phyloP scores from a whole-genome alignment of 2,797 vertebrate species.

The Mallotus villosus region DNA sequence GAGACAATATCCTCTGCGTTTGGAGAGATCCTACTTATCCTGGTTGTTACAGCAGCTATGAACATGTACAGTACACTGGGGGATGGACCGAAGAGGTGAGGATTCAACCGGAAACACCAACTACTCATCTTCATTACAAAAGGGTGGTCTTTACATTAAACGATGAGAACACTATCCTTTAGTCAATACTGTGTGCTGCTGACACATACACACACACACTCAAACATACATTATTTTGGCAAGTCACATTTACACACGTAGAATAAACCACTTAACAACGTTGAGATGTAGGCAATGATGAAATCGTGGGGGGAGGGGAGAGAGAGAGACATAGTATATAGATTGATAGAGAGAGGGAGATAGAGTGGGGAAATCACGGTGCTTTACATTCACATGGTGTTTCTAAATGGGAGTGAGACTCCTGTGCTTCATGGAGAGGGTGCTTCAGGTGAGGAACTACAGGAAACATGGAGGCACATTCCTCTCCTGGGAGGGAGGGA shows the following conservation, averaged over 20 bases:
- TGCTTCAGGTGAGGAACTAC: conserved; percentile 27
- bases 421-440: conserved; percentile 51
- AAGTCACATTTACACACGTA: conserved; percentile 57
- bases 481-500: conserved; percentile 60
- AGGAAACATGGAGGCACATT: conserved; percentile 62
- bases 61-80: conserved; percentile 17
- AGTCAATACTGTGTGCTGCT: conserved; percentile 45
- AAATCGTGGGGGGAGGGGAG: conserved; percentile 32
- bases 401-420: conserved; percentile 54
- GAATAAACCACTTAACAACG: conserved; percentile 64
- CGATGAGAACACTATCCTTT: conserved; percentile 43
- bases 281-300: conserved; percentile 46
- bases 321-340: too few relatives aligned
- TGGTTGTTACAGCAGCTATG: not conserved
- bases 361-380: conserved; percentile 41
- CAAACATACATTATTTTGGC: conserved; percentile 42
- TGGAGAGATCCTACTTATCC: conserved; percentile 17
- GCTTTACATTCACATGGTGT: conserved; percentile 73
- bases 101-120: conserved; percentile 8
- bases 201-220: conserved; percentile 29
- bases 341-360: too few relatives aligned
- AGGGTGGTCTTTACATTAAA: conserved; percentile 34
- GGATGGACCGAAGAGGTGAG: not conserved
- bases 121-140: conserved; percentile 18
- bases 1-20: conserved; percentile 21